Percentiles rank a stretch among this genome's conserved stretches.
These are phyloP conservation scores for Drosophila guanche DNA, from an alignment of 1,140 invertebrate genomes.

Conservation along the genomic window DNA sequence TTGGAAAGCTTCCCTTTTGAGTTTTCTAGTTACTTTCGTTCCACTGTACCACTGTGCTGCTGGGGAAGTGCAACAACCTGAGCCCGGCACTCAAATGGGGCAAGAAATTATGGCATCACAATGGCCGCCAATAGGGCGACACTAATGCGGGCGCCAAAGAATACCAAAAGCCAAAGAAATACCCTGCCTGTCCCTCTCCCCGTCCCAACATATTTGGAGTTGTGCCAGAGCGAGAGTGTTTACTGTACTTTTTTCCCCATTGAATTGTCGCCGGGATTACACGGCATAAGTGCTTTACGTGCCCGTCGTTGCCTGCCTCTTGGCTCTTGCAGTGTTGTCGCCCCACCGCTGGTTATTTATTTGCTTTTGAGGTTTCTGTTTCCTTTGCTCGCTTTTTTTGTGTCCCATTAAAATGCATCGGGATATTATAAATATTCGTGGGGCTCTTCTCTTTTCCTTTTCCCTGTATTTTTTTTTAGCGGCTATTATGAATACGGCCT, in stretches of 20 bases:
- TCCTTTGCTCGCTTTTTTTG: constrained; percentile 5
- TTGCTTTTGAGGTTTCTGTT: constrained; percentile 21
- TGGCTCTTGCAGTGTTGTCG: constrained; percentile 25
- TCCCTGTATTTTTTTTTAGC: too few relatives aligned
- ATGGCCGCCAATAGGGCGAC: constrained; percentile 62
- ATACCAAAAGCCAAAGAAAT: constrained; percentile 56
- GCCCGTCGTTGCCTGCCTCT: constrained; percentile 13
- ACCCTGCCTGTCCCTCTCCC: constrained; percentile 3
- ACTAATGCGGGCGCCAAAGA: constrained; percentile 51
- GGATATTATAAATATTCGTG: constrained; percentile 21
- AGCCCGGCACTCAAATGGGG: constrained; percentile 48
- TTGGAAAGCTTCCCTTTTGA: not conserved
- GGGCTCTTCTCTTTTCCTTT: not conserved
- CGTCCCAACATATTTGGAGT: constrained; percentile 36
- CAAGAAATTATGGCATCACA: constrained; percentile 63
- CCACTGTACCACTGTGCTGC: constrained; percentile 6
- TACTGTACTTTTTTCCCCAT: constrained; percentile 31
- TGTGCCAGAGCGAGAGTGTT: constrained; percentile 42
- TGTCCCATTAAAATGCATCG: constrained; percentile 40
- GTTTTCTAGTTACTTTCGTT: constrained; percentile 3
- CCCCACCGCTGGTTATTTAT: constrained; percentile 43
- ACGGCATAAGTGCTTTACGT: constrained; percentile 34
- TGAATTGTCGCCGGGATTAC: constrained; percentile 29
- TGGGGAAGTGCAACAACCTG: constrained; percentile 57
- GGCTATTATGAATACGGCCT: too few relatives aligned